A percentile compares a stretch with the other conserved stretches of the same genome.
phyloP scores from a whole-genome alignment of 2,888 invertebrate genomes.

The Scelioninae gen. 2 region DNA sequence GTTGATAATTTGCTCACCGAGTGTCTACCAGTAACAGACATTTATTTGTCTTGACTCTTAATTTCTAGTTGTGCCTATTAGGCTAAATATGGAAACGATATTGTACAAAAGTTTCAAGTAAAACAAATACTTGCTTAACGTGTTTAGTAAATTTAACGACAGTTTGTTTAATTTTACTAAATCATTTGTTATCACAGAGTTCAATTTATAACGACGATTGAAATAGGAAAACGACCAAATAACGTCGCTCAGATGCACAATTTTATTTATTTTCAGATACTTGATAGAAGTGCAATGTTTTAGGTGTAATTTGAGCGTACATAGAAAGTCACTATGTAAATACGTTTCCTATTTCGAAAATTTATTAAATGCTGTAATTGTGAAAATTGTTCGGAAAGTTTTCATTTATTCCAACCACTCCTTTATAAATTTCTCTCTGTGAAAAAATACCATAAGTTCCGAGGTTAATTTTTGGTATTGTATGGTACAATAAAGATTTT shows the following conservation, averaged over 20 bases:
- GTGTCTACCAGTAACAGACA: conserved; percentile 37
- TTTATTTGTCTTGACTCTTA: conserved; percentile 27
- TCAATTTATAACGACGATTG: conserved; percentile 1
- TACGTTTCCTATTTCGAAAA: no score
- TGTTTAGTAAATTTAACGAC: not conserved
- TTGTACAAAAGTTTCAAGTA: not conserved
- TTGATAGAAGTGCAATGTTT: no score
- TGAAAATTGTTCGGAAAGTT: no score
- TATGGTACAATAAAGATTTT: not conserved
- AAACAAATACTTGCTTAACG: no score
- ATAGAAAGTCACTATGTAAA: no score
- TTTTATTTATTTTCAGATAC: no score
- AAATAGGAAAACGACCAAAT: no score
- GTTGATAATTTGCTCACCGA: conserved; percentile 53
- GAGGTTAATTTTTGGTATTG: not conserved
- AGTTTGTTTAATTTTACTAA: conserved; percentile 1
- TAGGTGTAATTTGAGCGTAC: no score
- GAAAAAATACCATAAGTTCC: not conserved
- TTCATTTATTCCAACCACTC: no score
- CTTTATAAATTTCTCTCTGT: conserved; percentile 11
- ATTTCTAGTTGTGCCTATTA: conserved; percentile 42
- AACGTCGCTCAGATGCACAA: no score
- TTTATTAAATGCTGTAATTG: no score
- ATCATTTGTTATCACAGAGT: not conserved
- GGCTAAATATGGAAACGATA: not conserved